These are phyloP conservation scores for Chironomus striatipennis DNA, from an alignment of 1,140 invertebrate genomes.

Conservation along the genomic window DNA sequence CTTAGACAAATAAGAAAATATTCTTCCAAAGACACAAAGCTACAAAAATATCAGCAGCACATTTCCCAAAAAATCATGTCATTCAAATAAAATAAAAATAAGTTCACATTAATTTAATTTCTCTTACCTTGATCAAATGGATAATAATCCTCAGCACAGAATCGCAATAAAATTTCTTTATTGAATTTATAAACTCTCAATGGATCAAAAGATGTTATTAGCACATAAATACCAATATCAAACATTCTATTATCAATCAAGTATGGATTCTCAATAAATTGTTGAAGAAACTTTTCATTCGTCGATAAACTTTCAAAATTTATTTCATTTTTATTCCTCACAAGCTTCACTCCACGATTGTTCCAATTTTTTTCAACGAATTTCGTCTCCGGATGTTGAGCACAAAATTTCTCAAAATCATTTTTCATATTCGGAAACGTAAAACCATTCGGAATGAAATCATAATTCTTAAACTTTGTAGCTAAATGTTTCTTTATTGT, in stretches of 20 bases:
- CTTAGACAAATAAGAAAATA: too few species aligned
- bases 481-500: neutral
- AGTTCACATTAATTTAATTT: neutral
- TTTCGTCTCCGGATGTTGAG: neutral
- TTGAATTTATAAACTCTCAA: slow-evolving; percentile 9
- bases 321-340: neutral
- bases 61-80: too few species aligned
- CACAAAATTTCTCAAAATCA: neutral
- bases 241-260: neutral
- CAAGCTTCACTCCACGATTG: neutral
- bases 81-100: too few species aligned
- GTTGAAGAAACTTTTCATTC: neutral
- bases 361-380: neutral
- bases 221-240: neutral
- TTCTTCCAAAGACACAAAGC: too few species aligned
- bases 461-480: neutral
- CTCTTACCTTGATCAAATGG: neutral
- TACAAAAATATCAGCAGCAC: too few species aligned
- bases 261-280: neutral
- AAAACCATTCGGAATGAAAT: neutral
- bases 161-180: neutral
- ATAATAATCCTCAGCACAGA: neutral
- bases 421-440: neutral
- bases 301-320: neutral
- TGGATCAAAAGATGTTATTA: neutral